A percentile compares a stretch with the other conserved stretches of the same genome.
phyloP scores from a whole-genome alignment of 2,888 invertebrate species.

The Sinhomidia bicolor region DNA sequence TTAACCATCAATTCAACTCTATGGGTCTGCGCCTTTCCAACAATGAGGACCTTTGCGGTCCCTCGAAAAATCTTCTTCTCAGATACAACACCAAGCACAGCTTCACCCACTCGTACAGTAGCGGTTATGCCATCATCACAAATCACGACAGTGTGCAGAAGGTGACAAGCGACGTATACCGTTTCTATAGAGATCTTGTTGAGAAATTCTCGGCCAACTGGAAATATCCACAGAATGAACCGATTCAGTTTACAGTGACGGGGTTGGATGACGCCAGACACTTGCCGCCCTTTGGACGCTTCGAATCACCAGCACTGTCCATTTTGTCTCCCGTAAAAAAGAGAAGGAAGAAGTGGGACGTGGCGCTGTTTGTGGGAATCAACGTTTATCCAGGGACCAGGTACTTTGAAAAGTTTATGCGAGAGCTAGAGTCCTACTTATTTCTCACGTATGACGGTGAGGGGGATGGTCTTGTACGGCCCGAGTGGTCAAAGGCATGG shows the following conservation, averaged over 20 bases:
- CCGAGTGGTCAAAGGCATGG: slow-evolving; percentile 66
- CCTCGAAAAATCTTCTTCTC: slow-evolving; percentile 58
- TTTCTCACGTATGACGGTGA: slow-evolving; percentile 62
- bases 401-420: slow-evolving; percentile 56
- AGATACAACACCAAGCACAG: slow-evolving; percentile 45
- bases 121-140: slow-evolving; percentile 59
- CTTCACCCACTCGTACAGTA: slow-evolving; percentile 11
- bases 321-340: slow-evolving; percentile 39
- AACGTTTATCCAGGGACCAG: slow-evolving; percentile 48
- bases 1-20: slow-evolving; percentile 51
- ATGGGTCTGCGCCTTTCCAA: slow-evolving; percentile 22
- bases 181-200: background rate
- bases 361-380: slow-evolving; percentile 54
- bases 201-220: slow-evolving; percentile 36
- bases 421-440: slow-evolving; percentile 45
- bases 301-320: slow-evolving; percentile 55
- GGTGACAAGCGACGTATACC: slow-evolving; percentile 31
- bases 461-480: slow-evolving; percentile 39
- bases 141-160: slow-evolving; percentile 55
- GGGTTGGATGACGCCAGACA: slow-evolving; percentile 60
- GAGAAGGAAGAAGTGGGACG: slow-evolving; percentile 22
- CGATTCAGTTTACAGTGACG: slow-evolving; percentile 52
- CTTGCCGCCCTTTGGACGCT: slow-evolving; percentile 46
- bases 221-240: slow-evolving; percentile 59
- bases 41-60: slow-evolving; percentile 66